Conservation (phyloP, 2,113 vertebrate genomes). For the Thryonomys swinderianus region DNA sequence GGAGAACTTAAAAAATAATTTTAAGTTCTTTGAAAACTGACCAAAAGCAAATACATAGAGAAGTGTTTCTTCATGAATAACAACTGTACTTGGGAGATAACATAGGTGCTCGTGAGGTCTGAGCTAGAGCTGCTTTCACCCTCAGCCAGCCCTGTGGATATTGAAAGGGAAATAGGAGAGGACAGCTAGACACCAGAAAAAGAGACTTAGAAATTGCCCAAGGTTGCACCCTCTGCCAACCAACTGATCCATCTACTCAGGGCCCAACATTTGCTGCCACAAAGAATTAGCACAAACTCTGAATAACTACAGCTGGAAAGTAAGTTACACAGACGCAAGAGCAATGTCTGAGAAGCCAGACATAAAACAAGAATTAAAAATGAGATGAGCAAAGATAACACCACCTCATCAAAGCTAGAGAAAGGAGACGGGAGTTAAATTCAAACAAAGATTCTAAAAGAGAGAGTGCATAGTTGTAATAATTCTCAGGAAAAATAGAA, state of each 20-base stretch:
- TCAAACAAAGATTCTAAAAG: background rate
- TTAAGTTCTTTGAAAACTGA: background rate
- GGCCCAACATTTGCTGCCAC: fast-evolving
- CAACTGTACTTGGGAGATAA: background rate
- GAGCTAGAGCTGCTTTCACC: fast-evolving
- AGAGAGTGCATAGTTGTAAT: background rate
- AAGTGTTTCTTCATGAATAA: background rate
- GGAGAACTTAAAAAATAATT: background rate
- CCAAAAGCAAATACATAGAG: background rate
- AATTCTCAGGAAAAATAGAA: background rate
- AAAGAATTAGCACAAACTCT: background rate
- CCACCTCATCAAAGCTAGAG: background rate
- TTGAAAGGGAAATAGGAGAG: background rate
- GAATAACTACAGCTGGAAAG: background rate
- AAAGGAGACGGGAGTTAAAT: background rate
- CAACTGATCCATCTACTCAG: background rate
- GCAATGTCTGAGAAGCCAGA: background rate
- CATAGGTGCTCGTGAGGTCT: fast-evolving
- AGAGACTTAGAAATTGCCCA: background rate
- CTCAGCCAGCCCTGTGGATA: background rate
- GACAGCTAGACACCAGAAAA: background rate
- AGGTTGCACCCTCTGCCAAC: background rate
- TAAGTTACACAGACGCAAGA: background rate
- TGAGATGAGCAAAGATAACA: background rate
- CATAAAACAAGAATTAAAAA: background rate